These are phyloP conservation scores for Epirrhoe tristata DNA, from an alignment of 2,888 invertebrate genomes.

Conservation along the genomic window DNA sequence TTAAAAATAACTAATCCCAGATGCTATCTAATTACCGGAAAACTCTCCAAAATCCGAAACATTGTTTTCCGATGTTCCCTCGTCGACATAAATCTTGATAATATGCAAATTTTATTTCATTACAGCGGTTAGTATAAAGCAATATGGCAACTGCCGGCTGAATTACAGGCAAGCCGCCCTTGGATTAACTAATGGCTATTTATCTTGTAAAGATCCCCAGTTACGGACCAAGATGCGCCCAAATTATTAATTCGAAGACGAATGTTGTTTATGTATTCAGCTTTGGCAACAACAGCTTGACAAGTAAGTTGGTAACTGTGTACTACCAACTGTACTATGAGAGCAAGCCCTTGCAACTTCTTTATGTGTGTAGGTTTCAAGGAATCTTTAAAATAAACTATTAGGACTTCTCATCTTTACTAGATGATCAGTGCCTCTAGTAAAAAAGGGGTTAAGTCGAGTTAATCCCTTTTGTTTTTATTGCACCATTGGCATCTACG, in stretches of 20 bases:
- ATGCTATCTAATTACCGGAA: conserved; percentile 53
- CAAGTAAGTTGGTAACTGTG: not conserved
- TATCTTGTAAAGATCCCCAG: conserved; percentile 79
- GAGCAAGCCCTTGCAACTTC: no score
- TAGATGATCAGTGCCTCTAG: no score
- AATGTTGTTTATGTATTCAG: conserved; percentile 31
- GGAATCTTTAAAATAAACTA: no score
- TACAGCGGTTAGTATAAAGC: conserved; percentile 79
- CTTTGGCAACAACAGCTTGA: not conserved
- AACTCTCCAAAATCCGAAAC: conserved; percentile 59
- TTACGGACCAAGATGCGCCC: conserved; percentile 66
- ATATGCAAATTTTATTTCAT: conserved; percentile 85
- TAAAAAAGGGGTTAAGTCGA: no score
- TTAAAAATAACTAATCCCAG: conserved; percentile 22
- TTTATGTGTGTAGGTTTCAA: no score
- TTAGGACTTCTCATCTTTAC: no score
- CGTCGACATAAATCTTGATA: conserved; percentile 78
- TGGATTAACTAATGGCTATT: conserved; percentile 84
- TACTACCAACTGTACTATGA: no score
- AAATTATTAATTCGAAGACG: conserved; percentile 67
- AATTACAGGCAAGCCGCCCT: conserved; percentile 77
- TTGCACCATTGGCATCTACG: no score
- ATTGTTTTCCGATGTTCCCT: conserved; percentile 73
- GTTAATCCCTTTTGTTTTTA: no score
- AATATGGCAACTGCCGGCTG: conserved; percentile 67